These are phyloP conservation scores for Myotis brandtii DNA, from an alignment of 2,113 vertebrate species.

Conservation along the genomic window DNA sequence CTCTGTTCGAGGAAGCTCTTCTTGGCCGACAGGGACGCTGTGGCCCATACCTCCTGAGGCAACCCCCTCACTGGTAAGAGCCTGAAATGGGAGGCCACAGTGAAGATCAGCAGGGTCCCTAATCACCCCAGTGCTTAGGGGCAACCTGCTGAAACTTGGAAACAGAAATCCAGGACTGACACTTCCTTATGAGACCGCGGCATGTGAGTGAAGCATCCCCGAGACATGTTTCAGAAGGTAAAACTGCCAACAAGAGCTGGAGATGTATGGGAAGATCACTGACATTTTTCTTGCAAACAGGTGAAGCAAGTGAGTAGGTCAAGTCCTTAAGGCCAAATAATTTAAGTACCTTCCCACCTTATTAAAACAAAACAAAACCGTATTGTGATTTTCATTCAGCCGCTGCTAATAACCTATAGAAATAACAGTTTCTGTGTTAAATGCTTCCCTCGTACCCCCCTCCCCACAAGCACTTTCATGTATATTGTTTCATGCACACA, in stretches of 20 bases:
- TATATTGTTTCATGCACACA: background rate
- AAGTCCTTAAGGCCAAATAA: background rate
- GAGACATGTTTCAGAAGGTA: background rate
- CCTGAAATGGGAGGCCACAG: background rate
- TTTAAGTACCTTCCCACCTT: background rate
- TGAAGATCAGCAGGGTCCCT: background rate
- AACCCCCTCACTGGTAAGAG: background rate
- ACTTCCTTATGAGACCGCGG: background rate
- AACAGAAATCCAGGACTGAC: background rate
- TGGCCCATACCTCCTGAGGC: background rate
- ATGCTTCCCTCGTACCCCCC: background rate
- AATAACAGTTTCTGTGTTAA: background rate
- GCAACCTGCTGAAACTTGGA: background rate
- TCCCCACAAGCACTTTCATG: background rate
- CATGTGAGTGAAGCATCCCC: background rate
- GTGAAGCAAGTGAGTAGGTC: background rate
- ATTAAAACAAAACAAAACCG: background rate
- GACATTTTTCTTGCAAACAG: background rate
- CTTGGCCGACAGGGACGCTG: background rate
- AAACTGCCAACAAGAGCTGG: background rate
- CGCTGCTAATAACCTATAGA: background rate
- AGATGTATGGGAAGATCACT: background rate
- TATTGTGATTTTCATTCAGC: background rate
- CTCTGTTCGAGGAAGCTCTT: background rate
- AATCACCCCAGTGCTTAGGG: no score